phyloP scores from a whole-genome alignment of 2,888 invertebrate genomes.

The Eupithecia abbreviata region DNA sequence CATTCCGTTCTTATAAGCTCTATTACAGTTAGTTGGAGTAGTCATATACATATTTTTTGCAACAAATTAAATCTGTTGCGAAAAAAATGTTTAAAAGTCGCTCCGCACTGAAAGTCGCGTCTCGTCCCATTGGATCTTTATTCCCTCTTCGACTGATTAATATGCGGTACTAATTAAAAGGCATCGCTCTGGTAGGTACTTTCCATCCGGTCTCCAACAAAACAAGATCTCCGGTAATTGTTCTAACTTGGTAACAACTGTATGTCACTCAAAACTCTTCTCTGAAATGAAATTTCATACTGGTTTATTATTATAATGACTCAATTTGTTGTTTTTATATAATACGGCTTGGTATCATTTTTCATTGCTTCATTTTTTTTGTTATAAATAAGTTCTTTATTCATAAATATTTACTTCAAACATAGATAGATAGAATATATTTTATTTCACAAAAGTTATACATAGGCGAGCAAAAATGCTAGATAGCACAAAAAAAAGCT shows the following conservation, averaged over 20 bases:
- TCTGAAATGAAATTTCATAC: neutral
- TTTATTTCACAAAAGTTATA: no score
- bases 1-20: neutral
- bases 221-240: constrained; percentile 40
- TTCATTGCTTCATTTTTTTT: no score
- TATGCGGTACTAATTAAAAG: constrained; percentile 64
- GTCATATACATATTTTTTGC: no score
- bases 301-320: neutral
- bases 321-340: neutral
- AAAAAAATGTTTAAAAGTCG: neutral
- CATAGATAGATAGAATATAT: no score
- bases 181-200: constrained; percentile 48
- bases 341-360: no score
- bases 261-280: constrained; percentile 13
- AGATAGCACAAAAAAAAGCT: no score
- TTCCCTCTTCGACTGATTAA: constrained; percentile 58
- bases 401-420: no score
- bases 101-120: constrained; percentile 10
- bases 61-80: no score
- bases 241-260: constrained; percentile 25
- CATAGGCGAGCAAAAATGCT: no score
- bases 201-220: constrained; percentile 44
- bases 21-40: no score
- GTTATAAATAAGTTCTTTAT: no score
- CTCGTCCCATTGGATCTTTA: constrained; percentile 43